Base-by-base conservation (phyloP, 2,113 vertebrate species). In the Prionailurus bengalensis region DNA sequence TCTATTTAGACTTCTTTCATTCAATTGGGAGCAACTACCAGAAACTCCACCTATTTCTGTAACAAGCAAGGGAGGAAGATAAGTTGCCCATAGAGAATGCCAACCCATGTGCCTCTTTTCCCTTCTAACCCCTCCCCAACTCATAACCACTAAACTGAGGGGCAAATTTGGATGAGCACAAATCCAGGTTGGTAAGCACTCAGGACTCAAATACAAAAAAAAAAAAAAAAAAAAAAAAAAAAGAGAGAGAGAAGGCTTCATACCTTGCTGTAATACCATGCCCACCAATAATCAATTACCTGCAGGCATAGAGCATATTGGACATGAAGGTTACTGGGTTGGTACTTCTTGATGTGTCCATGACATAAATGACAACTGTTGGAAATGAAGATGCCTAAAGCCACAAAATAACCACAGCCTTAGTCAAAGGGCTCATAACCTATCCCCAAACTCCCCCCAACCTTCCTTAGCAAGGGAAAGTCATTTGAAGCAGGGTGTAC, bases 251-350 rank as follows among this genome's bases (percentile, higher is more conserved):
- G 19, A 76, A 81, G 33, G 16, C 25, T 65, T 68, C 71, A 8
- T 39, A 48, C 53, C n/a, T 61, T 36, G 68, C 39, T 31, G 16
- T 42, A 36, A 55, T 7, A 65, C 27, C 12, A 2, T 15, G 15
- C 61, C 84, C 36, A 88, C 89, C 94, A 73, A 36, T 73, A 39
- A 74, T 25, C 79, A 45, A 98, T 97, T 96, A 99, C 99, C 99
- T 99, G 99, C 99, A 99, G 94, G 99, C 99, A 53, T 99, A 99
- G 2, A 99, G 98, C 99, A 99, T 99, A 98, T 99, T 99, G 97
- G 99, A 99, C 99, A 99, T 99, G 97, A 99, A 99, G 23, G 99
- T 99, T 97, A 99, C 98, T 0, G 99, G 99, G 97, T 98, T 99
- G 66, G 99, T 99, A 93, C 99, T 99, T 97, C 99, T 99, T 45